Percentiles rank a stretch among this genome's conserved stretches.
Conservation (phyloP, 2,113 vertebrate species). For the Scartelaos histophorus region DNA sequence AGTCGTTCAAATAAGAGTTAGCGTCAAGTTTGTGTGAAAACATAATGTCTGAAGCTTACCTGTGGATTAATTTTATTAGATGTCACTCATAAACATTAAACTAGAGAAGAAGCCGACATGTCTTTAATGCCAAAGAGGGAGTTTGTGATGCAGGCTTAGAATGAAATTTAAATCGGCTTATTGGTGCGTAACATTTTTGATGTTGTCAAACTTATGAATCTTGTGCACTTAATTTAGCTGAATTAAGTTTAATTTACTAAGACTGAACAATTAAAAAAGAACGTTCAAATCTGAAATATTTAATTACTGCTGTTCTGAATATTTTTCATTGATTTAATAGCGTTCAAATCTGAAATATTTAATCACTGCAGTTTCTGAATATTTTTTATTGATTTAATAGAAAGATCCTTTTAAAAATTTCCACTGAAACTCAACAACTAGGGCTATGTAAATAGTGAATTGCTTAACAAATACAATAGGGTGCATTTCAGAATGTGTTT, state of each 20-base stretch:
- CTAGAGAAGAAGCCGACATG: background rate
- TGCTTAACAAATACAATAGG: too few species aligned
- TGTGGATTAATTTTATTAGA: conserved; percentile 1
- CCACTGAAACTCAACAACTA: too few species aligned
- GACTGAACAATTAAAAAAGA: background rate
- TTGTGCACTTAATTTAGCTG: background rate
- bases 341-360: background rate
- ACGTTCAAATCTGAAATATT: background rate
- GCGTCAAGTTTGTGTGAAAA: background rate
- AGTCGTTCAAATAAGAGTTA: background rate
- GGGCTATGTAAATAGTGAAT: too few species aligned
- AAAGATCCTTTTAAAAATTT: too few species aligned
- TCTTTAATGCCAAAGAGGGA: background rate
- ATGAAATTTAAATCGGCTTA: background rate
- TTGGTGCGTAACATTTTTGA: background rate
- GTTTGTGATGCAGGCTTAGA: background rate
- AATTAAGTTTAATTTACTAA: background rate
- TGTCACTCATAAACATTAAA: background rate
- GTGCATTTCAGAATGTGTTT: too few species aligned
- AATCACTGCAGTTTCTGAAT: background rate
- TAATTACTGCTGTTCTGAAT: background rate
- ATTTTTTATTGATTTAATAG: background rate
- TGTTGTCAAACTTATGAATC: background rate
- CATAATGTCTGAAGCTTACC: background rate
- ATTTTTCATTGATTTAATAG: background rate